phyloP scores from a whole-genome alignment of 2,888 invertebrate species.

The Cotesia congregata region DNA sequence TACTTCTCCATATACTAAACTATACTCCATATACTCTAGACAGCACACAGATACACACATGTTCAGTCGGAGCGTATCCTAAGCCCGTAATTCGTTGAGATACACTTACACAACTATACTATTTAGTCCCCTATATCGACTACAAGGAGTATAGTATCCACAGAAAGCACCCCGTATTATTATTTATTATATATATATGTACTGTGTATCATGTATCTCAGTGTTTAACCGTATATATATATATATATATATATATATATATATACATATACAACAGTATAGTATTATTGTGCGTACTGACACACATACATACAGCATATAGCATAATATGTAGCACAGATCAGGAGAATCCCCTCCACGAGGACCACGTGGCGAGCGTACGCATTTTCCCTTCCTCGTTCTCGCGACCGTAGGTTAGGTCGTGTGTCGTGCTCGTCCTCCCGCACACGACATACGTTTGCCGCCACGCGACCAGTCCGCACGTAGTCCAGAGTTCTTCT shows the following conservation, averaged over 20 bases:
- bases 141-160: no score
- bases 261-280: no score
- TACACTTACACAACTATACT: not conserved
- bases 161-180: no score
- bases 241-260: no score
- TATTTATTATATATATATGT: not conserved
- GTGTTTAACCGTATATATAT: no score
- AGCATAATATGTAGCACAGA: not conserved
- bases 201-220: not conserved
- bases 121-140: no score
- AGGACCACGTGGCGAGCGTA: conserved; percentile 51
- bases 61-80: not conserved
- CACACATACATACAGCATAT: not conserved
- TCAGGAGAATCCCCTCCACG: conserved; percentile 51
- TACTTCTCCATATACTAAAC: no score
- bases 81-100: not conserved
- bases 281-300: not conserved
- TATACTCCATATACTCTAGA: no score
- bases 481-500: conserved; percentile 51
- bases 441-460: conserved; percentile 70
- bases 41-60: no score
- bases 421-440: conserved; percentile 67
- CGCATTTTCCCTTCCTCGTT: conserved; percentile 54
- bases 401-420: conserved; percentile 55
- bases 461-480: conserved; percentile 70